These are phyloP conservation scores for Anser cygnoides DNA, from an alignment of 2,113 vertebrate species.

Conservation along the genomic window DNA sequence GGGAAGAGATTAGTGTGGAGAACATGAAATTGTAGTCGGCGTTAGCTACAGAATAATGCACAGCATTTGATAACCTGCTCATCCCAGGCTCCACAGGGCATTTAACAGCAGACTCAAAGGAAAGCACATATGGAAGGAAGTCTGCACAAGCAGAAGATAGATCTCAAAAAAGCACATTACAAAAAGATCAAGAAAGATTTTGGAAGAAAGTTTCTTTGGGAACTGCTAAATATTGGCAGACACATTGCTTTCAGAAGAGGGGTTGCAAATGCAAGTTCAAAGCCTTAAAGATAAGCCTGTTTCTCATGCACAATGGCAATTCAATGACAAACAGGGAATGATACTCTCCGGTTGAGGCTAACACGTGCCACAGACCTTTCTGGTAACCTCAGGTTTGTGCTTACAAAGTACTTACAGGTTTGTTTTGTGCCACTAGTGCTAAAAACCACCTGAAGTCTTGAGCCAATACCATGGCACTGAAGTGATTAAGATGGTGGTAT, in stretches of 20 bases:
- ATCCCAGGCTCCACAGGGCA: background rate
- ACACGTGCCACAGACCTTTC: background rate
- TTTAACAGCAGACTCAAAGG: background rate
- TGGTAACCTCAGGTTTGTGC: background rate
- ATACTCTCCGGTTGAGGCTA: background rate
- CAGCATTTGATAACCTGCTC: background rate
- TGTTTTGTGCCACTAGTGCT: background rate
- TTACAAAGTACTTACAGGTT: background rate
- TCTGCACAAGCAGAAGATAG: background rate
- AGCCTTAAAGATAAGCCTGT: background rate
- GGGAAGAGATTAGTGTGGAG: conserved; percentile 47
- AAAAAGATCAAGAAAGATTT: background rate
- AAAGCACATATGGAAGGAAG: background rate
- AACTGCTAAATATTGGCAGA: background rate
- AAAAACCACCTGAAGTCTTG: background rate
- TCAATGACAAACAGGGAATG: background rate
- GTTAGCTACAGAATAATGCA: conserved; percentile 28
- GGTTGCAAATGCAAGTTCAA: background rate
- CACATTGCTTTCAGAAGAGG: background rate
- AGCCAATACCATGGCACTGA: background rate
- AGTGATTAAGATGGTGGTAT: background rate
- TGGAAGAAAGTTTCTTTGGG: background rate
- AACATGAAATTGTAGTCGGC: conserved; percentile 49
- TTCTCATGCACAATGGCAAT: background rate
- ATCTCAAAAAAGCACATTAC: too few relatives aligned